These are phyloP conservation scores for Tiaroga cobitis DNA, from an alignment of 2,797 vertebrate species.

Conservation along the genomic window DNA sequence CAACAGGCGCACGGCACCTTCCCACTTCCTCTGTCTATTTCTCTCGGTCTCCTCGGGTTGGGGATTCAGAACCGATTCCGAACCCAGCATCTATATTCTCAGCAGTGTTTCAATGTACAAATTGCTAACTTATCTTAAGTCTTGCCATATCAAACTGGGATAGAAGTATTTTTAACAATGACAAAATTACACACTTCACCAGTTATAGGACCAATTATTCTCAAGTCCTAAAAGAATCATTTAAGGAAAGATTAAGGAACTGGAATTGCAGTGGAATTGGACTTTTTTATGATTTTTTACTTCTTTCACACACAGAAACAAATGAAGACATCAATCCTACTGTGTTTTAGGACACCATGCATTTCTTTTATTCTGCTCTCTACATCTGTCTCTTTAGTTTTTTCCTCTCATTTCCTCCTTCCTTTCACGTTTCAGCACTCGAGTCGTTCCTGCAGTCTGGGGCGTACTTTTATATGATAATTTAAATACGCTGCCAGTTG, in stretches of 20 bases:
- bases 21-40: constrained; percentile 39
- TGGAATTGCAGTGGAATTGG: background rate
- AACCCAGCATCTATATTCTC: background rate
- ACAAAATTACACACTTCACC: background rate
- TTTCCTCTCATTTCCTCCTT: constrained; percentile 37
- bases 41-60: background rate
- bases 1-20: constrained; percentile 79
- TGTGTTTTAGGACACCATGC: constrained; percentile 3
- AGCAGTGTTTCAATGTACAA: background rate
- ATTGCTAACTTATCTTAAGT: no score
- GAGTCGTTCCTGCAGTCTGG: constrained; percentile 24
- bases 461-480: constrained; percentile 41
- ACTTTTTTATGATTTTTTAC: background rate
- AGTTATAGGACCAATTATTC: background rate
- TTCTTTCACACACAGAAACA: constrained; percentile 33
- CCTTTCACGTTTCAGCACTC: constrained; percentile 30
- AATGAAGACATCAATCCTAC: constrained; percentile 51
- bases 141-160: background rate
- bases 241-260: background rate
- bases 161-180: background rate
- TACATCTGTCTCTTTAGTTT: constrained; percentile 31
- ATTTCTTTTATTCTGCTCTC: constrained; percentile 22
- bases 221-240: background rate
- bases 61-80: background rate
- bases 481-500: constrained; percentile 34